These are phyloP conservation scores for Onthophagus taurus DNA, from an alignment of 1,140 invertebrate species.

Conservation along the genomic window DNA sequence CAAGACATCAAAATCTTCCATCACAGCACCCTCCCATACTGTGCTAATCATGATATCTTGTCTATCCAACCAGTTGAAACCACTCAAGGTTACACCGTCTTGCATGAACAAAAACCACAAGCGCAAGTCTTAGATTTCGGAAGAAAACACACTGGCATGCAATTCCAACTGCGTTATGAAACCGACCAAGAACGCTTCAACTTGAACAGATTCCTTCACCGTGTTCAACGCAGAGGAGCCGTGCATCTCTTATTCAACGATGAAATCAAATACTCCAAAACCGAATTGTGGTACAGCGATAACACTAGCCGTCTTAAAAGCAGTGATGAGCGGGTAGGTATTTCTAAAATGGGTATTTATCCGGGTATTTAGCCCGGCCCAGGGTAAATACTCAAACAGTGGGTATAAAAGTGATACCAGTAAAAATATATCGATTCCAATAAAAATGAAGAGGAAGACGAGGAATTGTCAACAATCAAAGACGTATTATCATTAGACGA, in stretches of 20 bases:
- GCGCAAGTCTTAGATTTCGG: background rate
- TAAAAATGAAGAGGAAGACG: too few relatives aligned
- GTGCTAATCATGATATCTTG: conserved; percentile 44
- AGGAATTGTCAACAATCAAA: too few relatives aligned
- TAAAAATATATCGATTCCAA: too few relatives aligned
- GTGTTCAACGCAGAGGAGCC: background rate
- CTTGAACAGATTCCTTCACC: conserved; percentile 8
- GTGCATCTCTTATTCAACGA: background rate
- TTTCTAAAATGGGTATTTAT: too few relatives aligned
- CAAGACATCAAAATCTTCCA: conserved; percentile 45
- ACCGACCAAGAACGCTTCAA: conserved; percentile 1
- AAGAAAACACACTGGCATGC: conserved; percentile 3
- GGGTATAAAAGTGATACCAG: too few relatives aligned
- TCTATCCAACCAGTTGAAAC: conserved; percentile 35
- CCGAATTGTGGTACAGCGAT: too few relatives aligned
- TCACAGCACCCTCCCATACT: conserved; percentile 50
- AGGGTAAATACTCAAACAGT: too few relatives aligned
- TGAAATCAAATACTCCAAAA: too few relatives aligned
- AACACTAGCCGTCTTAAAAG: too few relatives aligned
- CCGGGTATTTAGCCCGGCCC: too few relatives aligned
- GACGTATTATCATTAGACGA: too few relatives aligned
- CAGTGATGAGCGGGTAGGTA: too few relatives aligned
- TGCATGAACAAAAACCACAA: conserved; percentile 1
- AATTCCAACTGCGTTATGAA: conserved; percentile 10
- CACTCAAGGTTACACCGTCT: background rate